A percentile compares a stretch with the other conserved stretches of the same genome.
Conservation (phyloP, 2,797 vertebrate species). For the Malacoraja senta region DNA sequence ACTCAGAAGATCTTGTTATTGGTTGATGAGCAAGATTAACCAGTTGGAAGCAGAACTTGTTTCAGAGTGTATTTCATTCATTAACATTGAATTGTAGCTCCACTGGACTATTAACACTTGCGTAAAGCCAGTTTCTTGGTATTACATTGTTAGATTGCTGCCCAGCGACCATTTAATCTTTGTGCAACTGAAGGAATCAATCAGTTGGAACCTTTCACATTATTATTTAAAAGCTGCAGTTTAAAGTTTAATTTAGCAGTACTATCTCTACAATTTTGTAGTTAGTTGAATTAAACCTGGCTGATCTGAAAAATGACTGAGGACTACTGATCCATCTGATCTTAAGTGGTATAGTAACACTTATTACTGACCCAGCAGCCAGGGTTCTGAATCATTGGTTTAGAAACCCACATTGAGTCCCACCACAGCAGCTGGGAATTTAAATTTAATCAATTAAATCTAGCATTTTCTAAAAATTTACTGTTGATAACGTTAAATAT, state of each 20-base stretch:
- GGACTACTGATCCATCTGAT: neutral
- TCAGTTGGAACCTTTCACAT: neutral
- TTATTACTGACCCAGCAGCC: no score
- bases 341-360: neutral
- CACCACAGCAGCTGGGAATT: no score
- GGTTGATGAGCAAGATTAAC: neutral
- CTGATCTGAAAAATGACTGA: neutral
- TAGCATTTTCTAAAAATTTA: no score
- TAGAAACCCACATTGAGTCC: no score
- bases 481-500: no score
- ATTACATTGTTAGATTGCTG: slow-evolving; percentile 4
- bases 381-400: no score
- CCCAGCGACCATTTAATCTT: neutral
- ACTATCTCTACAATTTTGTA: neutral
- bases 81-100: neutral
- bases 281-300: neutral
- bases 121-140: neutral
- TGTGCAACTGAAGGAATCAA: neutral
- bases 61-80: neutral
- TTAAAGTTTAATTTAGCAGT: neutral
- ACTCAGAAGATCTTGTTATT: neutral
- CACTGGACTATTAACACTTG: neutral
- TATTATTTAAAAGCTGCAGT: neutral
- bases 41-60: neutral
- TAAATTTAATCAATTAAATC: no score